Evolutionary conservation across 2,888 invertebrate genomes (phyloP).

Genomic region (Leptothorax acervorum): DNA sequence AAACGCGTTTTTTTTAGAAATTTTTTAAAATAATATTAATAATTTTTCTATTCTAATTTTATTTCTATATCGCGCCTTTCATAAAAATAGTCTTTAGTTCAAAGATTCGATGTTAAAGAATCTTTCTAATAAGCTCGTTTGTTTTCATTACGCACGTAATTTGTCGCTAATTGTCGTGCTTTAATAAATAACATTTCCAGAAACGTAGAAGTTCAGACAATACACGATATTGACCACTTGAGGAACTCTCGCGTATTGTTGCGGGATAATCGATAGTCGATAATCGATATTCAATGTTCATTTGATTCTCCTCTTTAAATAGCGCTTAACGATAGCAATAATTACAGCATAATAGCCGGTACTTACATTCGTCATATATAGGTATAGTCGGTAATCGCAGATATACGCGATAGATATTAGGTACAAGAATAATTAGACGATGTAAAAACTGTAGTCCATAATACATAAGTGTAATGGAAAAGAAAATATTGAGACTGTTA

Average conservation of each 20-base stretch:
- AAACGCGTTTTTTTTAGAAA: background rate
- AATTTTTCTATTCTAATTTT: background rate
- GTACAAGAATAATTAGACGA: background rate
- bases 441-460: background rate
- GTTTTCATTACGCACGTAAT: constrained; percentile 59
- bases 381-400: background rate
- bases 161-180: constrained; percentile 40
- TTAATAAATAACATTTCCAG: constrained; percentile 42
- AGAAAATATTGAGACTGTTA: background rate
- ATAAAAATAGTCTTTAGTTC: background rate
- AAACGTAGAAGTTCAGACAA: background rate
- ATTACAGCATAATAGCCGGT: constrained; percentile 26
- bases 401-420: background rate
- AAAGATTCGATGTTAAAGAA: constrained; percentile 48
- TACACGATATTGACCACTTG: constrained; percentile 12
- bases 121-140: constrained; percentile 39
- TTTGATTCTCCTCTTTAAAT: constrained; percentile 40
- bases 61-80: background rate
- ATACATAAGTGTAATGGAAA: background rate
- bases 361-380: background rate
- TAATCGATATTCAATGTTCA: constrained; percentile 23
- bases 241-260: constrained; percentile 14
- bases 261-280: constrained; percentile 32
- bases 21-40: background rate
- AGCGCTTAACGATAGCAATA: constrained; percentile 39